Evolutionary conservation across 2,888 invertebrate species (phyloP).

Genomic region (Leptopilina drosophilae): DNA sequence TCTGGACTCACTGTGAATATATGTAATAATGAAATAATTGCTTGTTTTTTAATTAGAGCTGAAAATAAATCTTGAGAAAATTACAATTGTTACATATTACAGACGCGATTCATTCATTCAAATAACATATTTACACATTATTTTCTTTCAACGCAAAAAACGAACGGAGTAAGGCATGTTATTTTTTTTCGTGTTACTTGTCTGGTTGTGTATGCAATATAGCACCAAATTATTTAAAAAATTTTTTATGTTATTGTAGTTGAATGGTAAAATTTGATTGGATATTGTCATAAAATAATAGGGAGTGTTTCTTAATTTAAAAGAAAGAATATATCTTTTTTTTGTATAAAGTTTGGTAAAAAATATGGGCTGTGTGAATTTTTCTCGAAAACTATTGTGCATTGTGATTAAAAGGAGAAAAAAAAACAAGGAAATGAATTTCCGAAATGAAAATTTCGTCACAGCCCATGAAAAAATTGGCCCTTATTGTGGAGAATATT

Average conservation of each 20-base stretch:
- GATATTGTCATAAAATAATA: constrained; percentile 67
- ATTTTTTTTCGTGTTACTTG: constrained; percentile 59
- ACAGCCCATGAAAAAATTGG: constrained; percentile 27
- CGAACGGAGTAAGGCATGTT: constrained; percentile 76
- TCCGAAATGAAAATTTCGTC: background rate
- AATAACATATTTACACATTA: constrained; percentile 77
- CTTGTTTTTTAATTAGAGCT: constrained; percentile 10
- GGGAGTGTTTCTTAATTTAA: constrained; percentile 48
- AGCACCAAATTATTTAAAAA: constrained; percentile 72
- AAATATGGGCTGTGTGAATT: constrained; percentile 59
- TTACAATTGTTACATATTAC: constrained; percentile 67
- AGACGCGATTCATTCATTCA: constrained; percentile 71
- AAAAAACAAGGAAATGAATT: background rate
- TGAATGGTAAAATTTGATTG: constrained; percentile 60
- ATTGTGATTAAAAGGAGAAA: constrained; percentile 17
- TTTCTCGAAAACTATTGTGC: background rate
- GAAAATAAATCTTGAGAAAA: constrained; percentile 50
- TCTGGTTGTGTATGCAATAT: constrained; percentile 76
- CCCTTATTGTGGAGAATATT: constrained; percentile 22
- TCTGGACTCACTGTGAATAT: too few species aligned
- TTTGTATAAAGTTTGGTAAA: constrained; percentile 63
- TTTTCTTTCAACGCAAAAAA: constrained; percentile 70
- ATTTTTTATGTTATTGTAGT: constrained; percentile 45
- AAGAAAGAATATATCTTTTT: constrained; percentile 66
- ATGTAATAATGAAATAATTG: too few species aligned